These are phyloP conservation scores for Ips nitidus DNA, from an alignment of 1,140 invertebrate species.

Conservation along the genomic window DNA sequence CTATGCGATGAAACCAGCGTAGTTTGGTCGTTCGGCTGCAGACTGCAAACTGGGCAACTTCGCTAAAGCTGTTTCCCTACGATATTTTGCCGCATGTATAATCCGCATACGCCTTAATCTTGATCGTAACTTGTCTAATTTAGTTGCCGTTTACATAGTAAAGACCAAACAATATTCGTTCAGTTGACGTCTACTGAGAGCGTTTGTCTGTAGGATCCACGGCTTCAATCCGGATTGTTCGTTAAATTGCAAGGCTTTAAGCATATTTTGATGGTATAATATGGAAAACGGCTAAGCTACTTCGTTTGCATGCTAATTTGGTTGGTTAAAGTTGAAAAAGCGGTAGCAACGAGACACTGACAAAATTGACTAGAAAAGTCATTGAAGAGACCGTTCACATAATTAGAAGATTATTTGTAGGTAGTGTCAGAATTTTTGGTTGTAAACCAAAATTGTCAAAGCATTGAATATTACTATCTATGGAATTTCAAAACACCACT, in stretches of 20 bases:
- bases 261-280: too few species aligned
- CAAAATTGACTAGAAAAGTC: too few species aligned
- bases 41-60: conserved; percentile 29
- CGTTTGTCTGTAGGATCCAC: conserved; percentile 22
- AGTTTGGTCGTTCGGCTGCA: conserved; percentile 23
- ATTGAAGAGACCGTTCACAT: too few species aligned
- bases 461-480: too few species aligned
- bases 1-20: conserved; percentile 23
- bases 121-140: conserved; percentile 32
- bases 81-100: conserved; percentile 30
- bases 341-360: too few species aligned
- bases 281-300: too few species aligned
- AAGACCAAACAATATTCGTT: conserved; percentile 30
- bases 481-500: too few species aligned
- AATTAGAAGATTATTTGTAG: too few species aligned
- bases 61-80: conserved; percentile 18
- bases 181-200: conserved; percentile 16
- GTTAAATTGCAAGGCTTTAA: background rate
- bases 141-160: conserved; percentile 33
- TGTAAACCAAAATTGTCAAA: too few species aligned
- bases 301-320: too few species aligned
- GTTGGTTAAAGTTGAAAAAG: too few species aligned
- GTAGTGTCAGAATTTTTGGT: too few species aligned
- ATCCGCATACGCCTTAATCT: conserved; percentile 32
- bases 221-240: conserved; percentile 18